Percentiles rank a stretch among this genome's conserved stretches.
phyloP scores from a whole-genome alignment of 2,888 invertebrate species.

The Phyto melanocephala region DNA sequence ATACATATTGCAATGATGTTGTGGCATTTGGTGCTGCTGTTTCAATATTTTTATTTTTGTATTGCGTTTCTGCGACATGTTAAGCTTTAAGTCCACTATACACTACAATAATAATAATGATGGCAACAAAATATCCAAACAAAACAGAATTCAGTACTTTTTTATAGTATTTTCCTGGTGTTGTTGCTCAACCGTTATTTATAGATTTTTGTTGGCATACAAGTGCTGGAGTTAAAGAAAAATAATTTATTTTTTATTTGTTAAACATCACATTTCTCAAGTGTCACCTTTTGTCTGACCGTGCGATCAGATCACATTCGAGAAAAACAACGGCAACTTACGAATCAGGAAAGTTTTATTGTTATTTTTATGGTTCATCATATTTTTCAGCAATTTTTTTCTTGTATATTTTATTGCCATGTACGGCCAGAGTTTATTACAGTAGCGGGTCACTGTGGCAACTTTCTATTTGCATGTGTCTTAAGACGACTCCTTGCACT shows the following conservation, averaged over 20 bases:
- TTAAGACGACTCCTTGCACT: constrained; percentile 11
- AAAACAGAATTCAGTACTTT: constrained; percentile 1
- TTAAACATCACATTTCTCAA: constrained; percentile 61
- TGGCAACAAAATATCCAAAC: background rate
- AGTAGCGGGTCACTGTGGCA: constrained; percentile 63
- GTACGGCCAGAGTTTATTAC: constrained; percentile 57
- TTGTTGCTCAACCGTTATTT: constrained; percentile 54
- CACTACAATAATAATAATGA: constrained; percentile 19
- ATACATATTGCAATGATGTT: too few relatives aligned
- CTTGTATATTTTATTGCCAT: too few relatives aligned
- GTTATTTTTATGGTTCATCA: constrained; percentile 13
- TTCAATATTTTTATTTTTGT: too few relatives aligned
- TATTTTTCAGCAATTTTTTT: background rate
- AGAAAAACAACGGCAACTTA: background rate
- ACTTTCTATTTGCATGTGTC: constrained; percentile 61
- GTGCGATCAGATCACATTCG: constrained; percentile 33
- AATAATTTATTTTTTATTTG: constrained; percentile 42
- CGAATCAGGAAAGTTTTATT: background rate
- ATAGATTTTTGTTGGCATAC: constrained; percentile 39
- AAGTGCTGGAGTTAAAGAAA: background rate
- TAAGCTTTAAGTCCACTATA: constrained; percentile 40
- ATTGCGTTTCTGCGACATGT: constrained; percentile 37
- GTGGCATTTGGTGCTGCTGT: background rate
- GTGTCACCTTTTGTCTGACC: constrained; percentile 60
- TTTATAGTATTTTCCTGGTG: constrained; percentile 19